Conservation (phyloP, 2,888 invertebrate genomes). For the Dioctria rufipes region DNA sequence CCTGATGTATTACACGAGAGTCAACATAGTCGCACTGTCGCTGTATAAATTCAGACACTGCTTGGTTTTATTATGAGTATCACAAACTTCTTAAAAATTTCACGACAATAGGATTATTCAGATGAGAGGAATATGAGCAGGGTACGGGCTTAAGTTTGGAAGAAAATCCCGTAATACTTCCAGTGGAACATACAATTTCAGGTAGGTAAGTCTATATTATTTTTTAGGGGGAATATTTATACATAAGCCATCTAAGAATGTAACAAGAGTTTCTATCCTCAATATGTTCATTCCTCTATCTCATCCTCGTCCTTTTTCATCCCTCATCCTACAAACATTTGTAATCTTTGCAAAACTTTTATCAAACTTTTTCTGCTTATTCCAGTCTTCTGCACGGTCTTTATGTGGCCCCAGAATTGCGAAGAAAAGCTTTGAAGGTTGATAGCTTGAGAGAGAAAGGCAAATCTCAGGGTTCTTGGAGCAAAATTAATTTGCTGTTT, state of each 20-base stretch:
- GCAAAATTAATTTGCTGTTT: constrained; percentile 25
- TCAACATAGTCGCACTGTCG: neutral
- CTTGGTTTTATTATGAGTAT: neutral
- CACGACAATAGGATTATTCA: constrained; percentile 40
- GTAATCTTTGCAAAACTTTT: constrained; percentile 12
- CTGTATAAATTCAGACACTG: neutral
- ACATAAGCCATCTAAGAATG: neutral
- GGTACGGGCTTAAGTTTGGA: neutral
- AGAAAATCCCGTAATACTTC: neutral
- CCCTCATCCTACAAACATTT: constrained; percentile 1
- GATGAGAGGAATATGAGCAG: constrained; percentile 4
- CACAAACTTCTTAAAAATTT: constrained; percentile 15
- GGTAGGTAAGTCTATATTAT: neutral
- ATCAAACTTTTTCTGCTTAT: constrained; percentile 6
- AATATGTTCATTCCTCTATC: constrained; percentile 1
- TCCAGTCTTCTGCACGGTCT: neutral
- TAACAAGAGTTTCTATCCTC: constrained; percentile 5
- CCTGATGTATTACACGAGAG: neutral
- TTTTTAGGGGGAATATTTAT: neutral
- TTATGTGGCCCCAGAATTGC: neutral
- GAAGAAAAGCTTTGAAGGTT: neutral
- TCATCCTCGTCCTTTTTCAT: neutral
- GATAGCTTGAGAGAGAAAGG: neutral
- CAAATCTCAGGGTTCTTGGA: constrained; percentile 17
- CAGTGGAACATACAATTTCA: neutral